Percentiles rank a stretch among this genome's conserved stretches.
Evolutionary conservation across 2,113 vertebrate genomes (phyloP).

Genomic region (Lota lota): DNA sequence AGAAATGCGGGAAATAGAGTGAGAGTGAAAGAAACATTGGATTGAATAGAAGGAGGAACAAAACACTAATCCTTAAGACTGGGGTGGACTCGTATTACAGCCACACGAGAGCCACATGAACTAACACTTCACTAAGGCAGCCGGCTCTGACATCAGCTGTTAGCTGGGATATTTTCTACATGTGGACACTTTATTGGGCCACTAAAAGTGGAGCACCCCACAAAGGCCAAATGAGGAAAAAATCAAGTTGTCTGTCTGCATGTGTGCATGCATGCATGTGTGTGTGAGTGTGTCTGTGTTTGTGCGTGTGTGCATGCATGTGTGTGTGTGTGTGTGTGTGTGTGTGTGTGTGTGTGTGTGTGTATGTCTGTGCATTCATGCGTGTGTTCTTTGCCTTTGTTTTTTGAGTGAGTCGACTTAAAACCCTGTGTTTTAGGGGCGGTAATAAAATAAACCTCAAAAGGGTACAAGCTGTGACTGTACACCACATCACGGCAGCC

Average conservation of each 20-base stretch:
- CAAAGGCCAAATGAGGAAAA: no score
- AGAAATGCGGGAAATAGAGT: no score
- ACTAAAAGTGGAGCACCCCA: no score
- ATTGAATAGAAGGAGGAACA: no score
- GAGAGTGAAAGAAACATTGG: background rate
- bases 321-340: conserved; percentile 13
- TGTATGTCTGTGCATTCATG: conserved; percentile 4
- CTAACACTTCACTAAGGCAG: no score
- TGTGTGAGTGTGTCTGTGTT: conserved; percentile 1
- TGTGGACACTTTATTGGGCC: no score
- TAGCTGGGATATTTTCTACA: no score
- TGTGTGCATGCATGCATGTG: background rate
- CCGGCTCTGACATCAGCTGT: no score
- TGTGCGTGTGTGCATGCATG: background rate
- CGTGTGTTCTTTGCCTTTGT: background rate
- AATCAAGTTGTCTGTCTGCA: background rate
- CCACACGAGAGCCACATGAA: no score
- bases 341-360: conserved; percentile 16
- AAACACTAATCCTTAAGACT: no score
- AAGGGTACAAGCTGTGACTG: conserved; percentile 48
- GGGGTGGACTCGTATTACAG: no score
- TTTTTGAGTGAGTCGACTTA: conserved; percentile 8
- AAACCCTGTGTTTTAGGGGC: conserved; percentile 44
- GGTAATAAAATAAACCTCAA: conserved; percentile 46
- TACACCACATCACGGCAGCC: conserved; percentile 42